Conservation (phyloP, 2,797 vertebrate genomes). For the Columba guinea region DNA sequence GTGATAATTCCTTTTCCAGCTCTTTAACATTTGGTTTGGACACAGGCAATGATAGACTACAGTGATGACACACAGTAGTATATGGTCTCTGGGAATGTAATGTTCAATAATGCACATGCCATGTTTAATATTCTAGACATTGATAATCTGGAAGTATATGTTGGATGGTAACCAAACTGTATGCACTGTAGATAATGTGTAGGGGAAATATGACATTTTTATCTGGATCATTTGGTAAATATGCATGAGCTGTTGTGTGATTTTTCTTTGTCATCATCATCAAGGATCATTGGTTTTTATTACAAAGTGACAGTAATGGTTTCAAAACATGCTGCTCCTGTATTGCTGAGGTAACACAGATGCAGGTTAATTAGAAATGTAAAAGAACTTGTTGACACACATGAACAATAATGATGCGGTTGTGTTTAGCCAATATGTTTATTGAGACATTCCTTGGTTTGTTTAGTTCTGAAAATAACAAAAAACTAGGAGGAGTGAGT, state of each 20-base stretch:
- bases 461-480: conserved; percentile 12
- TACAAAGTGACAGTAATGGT: conserved; percentile 2
- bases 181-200: not conserved
- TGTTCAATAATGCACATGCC: not conserved
- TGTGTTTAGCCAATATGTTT: not conserved
- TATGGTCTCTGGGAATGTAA: not conserved
- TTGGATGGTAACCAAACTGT: conserved; percentile 30
- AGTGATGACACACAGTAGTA: not conserved
- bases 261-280: conserved; percentile 2
- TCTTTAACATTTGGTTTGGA: conserved; percentile 1
- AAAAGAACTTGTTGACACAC: not conserved
- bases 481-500: not conserved
- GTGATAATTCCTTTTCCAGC: not conserved
- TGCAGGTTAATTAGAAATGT: not conserved
- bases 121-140: conserved; percentile 55
- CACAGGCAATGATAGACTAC: not conserved
- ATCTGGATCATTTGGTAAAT: conserved; percentile 21
- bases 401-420: not conserved
- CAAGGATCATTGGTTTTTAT: not conserved
- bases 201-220: conserved; percentile 4
- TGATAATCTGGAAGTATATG: conserved; percentile 30
- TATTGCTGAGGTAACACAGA: not conserved
- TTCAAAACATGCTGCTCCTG: not conserved
- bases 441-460: conserved; percentile 3
- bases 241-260: conserved; percentile 12